Evolutionary conservation across 2,113 vertebrate genomes (phyloP).

Genomic region (Trichechus manatus): DNA sequence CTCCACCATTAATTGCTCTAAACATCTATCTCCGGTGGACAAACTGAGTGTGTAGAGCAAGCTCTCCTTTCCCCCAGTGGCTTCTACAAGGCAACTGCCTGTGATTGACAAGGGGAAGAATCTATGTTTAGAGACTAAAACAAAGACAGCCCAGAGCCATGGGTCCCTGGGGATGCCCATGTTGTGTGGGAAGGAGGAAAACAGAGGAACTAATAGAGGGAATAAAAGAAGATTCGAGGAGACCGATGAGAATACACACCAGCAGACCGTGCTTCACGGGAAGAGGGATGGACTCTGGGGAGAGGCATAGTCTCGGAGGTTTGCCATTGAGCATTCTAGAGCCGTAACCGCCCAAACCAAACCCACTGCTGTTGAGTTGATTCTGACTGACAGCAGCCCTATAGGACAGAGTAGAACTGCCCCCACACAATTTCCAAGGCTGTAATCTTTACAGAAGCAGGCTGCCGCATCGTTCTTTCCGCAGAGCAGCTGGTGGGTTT

Average conservation of each 20-base stretch:
- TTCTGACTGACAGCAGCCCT: too few relatives aligned
- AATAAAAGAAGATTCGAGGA: background rate
- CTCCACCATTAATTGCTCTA: background rate
- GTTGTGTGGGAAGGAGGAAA: background rate
- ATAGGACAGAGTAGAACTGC: too few relatives aligned
- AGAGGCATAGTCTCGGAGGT: background rate
- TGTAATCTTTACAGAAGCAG: too few relatives aligned
- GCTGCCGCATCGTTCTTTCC: too few relatives aligned
- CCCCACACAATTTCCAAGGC: too few relatives aligned
- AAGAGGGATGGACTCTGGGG: accelerated
- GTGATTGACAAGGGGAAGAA: background rate
- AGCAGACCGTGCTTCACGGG: background rate
- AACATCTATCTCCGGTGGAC: background rate
- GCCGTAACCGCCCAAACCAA: too few relatives aligned
- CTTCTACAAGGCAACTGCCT: background rate
- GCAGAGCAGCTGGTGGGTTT: too few relatives aligned
- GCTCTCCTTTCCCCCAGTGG: background rate
- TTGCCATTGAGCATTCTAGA: accelerated
- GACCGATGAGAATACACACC: background rate
- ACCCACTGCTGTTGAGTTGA: too few relatives aligned
- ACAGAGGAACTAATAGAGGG: background rate
- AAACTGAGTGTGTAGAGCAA: background rate
- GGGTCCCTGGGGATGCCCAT: accelerated
- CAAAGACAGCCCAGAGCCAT: background rate
- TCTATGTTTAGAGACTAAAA: background rate